Percentiles rank a stretch among this genome's conserved stretches.
Conservation (phyloP, 2,113 vertebrate genomes). For the Ramphastos sulfuratus region DNA sequence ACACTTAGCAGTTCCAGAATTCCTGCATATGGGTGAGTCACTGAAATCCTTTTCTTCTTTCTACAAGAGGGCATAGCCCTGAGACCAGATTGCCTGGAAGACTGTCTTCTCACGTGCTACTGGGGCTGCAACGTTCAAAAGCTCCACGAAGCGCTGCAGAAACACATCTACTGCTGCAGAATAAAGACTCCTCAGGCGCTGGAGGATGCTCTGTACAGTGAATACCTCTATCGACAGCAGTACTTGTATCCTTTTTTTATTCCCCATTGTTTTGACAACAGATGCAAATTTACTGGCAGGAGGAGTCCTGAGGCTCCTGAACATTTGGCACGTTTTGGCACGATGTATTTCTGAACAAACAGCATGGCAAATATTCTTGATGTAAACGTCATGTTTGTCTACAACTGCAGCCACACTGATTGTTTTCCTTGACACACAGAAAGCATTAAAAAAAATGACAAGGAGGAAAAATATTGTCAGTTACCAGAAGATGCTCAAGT, state of each 20-base stretch:
- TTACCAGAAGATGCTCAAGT: conserved; percentile 81
- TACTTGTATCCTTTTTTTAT: conserved; percentile 88
- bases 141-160: conserved; percentile 84
- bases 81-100: conserved; percentile 84
- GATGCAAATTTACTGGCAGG: background rate
- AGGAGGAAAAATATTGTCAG: conserved; percentile 76
- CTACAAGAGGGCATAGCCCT: conserved; percentile 82
- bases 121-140: conserved; percentile 90
- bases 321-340: background rate
- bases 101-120: conserved; percentile 88
- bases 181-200: conserved; percentile 80
- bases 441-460: conserved; percentile 82
- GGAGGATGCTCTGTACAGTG: conserved; percentile 81
- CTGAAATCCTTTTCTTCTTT: background rate
- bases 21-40: background rate
- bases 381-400: background rate
- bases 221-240: conserved; percentile 81
- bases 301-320: background rate
- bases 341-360: background rate
- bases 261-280: conserved; percentile 1
- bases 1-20: background rate
- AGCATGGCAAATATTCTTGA: background rate
- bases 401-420: background rate
- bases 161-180: conserved; percentile 75
- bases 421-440: conserved; percentile 75